phyloP scores from a whole-genome alignment of 2,113 vertebrate genomes.

The Stigmatopora argus region DNA sequence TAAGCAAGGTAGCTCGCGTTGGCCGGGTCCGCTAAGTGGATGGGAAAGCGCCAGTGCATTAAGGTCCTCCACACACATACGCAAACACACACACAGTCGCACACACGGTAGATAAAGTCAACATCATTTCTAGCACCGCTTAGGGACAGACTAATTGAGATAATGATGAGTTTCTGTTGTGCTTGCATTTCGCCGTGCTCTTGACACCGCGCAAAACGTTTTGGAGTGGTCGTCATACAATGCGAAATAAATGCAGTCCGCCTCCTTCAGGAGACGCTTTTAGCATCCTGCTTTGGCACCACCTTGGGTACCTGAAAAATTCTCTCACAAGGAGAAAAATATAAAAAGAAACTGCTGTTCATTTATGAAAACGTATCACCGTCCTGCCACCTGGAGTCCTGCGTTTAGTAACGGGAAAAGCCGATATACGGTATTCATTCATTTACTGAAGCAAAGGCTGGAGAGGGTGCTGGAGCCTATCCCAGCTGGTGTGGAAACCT shows the following conservation, averaged over 20 bases:
- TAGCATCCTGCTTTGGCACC: constrained; percentile 27
- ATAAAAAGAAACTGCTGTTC: neutral
- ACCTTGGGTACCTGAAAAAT: constrained; percentile 11
- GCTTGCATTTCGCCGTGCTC: constrained; percentile 32
- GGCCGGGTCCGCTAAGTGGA: constrained; percentile 49
- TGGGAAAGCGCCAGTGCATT: constrained; percentile 51
- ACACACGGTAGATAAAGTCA: constrained; percentile 48
- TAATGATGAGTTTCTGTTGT: constrained; percentile 46
- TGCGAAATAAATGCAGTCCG: constrained; percentile 22
- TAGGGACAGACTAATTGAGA: constrained; percentile 51
- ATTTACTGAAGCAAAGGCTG: no score
- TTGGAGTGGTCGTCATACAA: constrained; percentile 21
- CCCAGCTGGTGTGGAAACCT: no score
- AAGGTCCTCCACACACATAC: constrained; percentile 36
- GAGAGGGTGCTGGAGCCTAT: no score
- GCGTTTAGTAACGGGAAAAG: no score
- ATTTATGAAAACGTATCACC: neutral
- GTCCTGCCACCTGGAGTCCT: no score
- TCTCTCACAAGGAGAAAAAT: neutral
- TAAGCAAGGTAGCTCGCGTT: constrained; percentile 61
- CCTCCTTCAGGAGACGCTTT: constrained; percentile 21
- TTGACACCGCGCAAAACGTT: constrained; percentile 15
- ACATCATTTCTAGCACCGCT: constrained; percentile 38
- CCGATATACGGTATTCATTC: no score
- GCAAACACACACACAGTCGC: constrained; percentile 23